Evolutionary conservation across 2,113 vertebrate species (phyloP).

Genomic region (Microtus montanus): DNA sequence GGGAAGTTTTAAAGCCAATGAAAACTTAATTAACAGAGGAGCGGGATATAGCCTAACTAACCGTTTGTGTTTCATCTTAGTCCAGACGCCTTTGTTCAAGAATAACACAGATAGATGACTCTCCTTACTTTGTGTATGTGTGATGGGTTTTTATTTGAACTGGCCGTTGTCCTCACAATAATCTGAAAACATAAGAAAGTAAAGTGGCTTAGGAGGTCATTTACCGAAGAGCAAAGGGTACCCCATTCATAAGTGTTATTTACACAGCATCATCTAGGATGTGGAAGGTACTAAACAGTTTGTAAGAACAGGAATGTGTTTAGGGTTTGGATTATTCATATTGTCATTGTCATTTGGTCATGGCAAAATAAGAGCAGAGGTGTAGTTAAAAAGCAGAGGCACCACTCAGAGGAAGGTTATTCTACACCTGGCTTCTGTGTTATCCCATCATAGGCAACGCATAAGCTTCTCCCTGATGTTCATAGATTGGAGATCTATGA

Average conservation of each 20-base stretch:
- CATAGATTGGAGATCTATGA: no score
- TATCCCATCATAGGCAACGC: no score
- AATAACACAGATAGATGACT: conserved; percentile 2
- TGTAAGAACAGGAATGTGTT: background rate
- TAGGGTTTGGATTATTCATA: background rate
- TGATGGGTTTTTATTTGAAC: background rate
- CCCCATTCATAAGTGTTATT: background rate
- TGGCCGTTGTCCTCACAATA: background rate
- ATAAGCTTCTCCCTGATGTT: no score
- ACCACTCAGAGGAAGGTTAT: no score
- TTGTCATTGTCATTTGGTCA: conserved; percentile 1
- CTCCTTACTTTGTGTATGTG: background rate
- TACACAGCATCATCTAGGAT: background rate
- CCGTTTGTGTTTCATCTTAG: background rate
- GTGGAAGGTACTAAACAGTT: background rate
- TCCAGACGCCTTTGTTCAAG: background rate
- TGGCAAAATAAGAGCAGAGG: background rate
- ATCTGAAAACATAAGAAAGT: background rate
- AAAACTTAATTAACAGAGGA: background rate
- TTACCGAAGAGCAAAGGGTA: background rate
- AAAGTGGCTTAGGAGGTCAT: background rate
- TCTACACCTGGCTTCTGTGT: no score
- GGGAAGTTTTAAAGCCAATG: background rate
- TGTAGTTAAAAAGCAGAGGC: no score
- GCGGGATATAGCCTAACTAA: background rate